phyloP scores from a whole-genome alignment of 2,113 vertebrate species.

The Globicephala melas region DNA sequence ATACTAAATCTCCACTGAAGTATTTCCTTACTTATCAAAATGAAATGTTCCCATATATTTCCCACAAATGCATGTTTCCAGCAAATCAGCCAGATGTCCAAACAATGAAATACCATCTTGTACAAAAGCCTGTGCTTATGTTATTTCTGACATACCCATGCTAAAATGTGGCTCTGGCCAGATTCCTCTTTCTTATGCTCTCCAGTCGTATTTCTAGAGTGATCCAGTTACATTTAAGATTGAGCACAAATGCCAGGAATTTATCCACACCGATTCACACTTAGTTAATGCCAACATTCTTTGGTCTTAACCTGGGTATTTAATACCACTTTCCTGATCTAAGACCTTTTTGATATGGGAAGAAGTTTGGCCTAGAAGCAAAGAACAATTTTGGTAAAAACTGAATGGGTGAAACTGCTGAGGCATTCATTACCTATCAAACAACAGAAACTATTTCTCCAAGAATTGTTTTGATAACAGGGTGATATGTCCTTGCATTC shows the following conservation, averaged over 20 bases:
- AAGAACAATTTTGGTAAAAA: background rate
- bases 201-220: background rate
- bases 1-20: background rate
- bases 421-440: background rate
- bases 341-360: background rate
- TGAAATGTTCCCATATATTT: conserved; percentile 8
- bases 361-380: background rate
- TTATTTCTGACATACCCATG: background rate
- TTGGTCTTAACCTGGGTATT: background rate
- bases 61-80: conserved; percentile 4
- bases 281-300: conserved; percentile 28
- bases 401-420: background rate
- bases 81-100: conserved; percentile 41
- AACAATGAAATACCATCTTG: conserved; percentile 45
- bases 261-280: background rate
- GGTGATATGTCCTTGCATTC: too few relatives aligned
- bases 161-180: background rate
- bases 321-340: background rate
- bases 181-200: background rate
- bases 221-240: background rate
- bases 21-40: conserved; percentile 51
- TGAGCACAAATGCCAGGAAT: background rate
- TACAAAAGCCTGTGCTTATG: background rate
- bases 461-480: background rate
- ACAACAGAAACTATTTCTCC: background rate